Percentiles rank a stretch among this genome's conserved stretches.
phyloP scores from a whole-genome alignment of 2,113 vertebrate species.

The Myotis davidii region DNA sequence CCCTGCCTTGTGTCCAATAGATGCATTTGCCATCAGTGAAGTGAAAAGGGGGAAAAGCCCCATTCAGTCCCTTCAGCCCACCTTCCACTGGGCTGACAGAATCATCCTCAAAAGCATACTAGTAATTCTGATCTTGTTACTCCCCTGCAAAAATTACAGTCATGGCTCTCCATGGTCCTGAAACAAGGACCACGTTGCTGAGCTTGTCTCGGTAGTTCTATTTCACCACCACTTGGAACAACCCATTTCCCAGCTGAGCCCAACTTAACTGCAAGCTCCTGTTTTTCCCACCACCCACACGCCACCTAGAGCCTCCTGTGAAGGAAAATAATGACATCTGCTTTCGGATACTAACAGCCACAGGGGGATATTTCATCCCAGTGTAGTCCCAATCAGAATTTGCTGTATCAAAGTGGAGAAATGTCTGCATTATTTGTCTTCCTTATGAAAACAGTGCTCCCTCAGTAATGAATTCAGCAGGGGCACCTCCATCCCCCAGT shows the following conservation, averaged over 20 bases:
- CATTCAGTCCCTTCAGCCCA: neutral
- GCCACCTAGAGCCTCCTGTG: neutral
- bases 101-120: neutral
- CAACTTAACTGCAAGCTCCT: neutral
- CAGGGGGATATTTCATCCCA: neutral
- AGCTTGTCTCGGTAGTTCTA: neutral
- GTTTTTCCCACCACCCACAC: neutral
- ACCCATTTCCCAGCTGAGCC: neutral
- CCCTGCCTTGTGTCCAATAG: neutral
- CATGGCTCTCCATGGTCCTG: neutral
- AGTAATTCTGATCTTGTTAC: neutral
- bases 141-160: neutral
- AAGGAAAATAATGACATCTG: neutral
- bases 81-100: neutral
- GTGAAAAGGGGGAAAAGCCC: neutral
- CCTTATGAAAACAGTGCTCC: constrained; percentile 29
- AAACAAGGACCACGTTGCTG: neutral
- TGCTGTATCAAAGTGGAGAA: constrained; percentile 25
- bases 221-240: neutral
- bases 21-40: neutral
- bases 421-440: constrained; percentile 49
- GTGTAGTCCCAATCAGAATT: constrained; percentile 65
- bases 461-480: constrained; percentile 45
- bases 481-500: constrained; percentile 27
- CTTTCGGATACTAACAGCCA: neutral